phyloP scores from a whole-genome alignment of 1,140 invertebrate genomes.

The Apocrypta bakeri region DNA sequence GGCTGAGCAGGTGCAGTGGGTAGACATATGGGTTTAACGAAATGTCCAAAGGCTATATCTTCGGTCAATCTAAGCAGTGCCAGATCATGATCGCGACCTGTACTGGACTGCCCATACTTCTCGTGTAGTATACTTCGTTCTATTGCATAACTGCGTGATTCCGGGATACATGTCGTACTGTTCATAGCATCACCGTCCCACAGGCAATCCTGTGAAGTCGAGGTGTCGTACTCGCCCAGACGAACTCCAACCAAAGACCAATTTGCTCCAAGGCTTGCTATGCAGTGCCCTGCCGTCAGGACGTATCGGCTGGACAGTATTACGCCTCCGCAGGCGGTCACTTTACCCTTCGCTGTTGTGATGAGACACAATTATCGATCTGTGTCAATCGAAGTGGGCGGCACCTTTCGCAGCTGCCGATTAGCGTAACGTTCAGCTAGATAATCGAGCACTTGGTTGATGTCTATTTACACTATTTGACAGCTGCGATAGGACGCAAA shows the following conservation, averaged over 20 bases:
- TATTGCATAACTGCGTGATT: slow-evolving; percentile 54
- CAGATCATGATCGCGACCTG: slow-evolving; percentile 71
- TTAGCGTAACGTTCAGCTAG: background rate
- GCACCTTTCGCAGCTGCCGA: background rate
- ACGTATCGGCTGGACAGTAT: slow-evolving; percentile 73
- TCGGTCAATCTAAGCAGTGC: slow-evolving; percentile 70
- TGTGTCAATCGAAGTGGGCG: background rate
- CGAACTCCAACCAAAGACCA: slow-evolving; percentile 18
- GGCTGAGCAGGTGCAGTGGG: background rate
- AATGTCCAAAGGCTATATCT: slow-evolving; percentile 65
- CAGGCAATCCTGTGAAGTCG: slow-evolving; percentile 14
- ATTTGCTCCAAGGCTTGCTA: slow-evolving; percentile 53
- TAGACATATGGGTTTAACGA: slow-evolving; percentile 31
- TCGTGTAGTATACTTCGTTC: slow-evolving; percentile 70
- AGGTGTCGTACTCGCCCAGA: slow-evolving; percentile 39
- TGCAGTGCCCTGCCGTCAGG: slow-evolving; percentile 77
- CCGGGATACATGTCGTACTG: slow-evolving; percentile 59
- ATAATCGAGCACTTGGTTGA: background rate
- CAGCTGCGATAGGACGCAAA: background rate
- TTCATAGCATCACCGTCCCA: slow-evolving; percentile 52
- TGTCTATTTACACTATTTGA: background rate
- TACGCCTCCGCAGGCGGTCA: slow-evolving; percentile 71
- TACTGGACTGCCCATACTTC: slow-evolving; percentile 59
- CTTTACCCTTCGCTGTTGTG: background rate
- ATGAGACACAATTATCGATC: background rate